Conservation (phyloP, 1,140 invertebrate species). For the Cyphomyrmex costatus region DNA sequence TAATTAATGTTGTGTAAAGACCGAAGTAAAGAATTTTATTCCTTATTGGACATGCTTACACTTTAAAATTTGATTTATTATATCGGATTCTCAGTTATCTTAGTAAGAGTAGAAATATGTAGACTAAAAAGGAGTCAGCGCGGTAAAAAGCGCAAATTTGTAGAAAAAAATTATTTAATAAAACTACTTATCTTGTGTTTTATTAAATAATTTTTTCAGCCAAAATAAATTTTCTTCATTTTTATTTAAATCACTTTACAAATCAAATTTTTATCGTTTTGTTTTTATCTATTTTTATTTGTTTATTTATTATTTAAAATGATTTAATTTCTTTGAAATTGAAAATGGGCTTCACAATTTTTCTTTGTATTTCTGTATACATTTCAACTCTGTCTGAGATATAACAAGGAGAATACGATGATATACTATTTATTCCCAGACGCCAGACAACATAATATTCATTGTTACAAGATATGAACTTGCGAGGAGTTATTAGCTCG, state of each 20-base stretch:
- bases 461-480: background rate
- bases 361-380: too few relatives aligned
- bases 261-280: background rate
- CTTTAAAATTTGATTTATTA: background rate
- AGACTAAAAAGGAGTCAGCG: too few relatives aligned
- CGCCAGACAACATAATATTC: constrained; percentile 13
- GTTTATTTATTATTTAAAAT: too few relatives aligned
- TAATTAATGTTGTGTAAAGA: background rate
- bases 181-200: too few relatives aligned
- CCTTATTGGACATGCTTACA: background rate
- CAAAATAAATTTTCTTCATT: too few relatives aligned
- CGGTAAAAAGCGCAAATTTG: too few relatives aligned
- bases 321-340: background rate
- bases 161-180: too few relatives aligned
- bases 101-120: background rate
- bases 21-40: constrained; percentile 6
- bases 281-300: constrained; percentile 3
- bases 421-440: constrained; percentile 8
- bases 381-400: background rate
- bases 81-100: background rate
- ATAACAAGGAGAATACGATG: too few relatives aligned
- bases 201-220: too few relatives aligned
- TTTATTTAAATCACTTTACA: background rate
- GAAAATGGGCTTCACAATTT: background rate
- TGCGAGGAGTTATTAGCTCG: constrained; percentile 28